These are phyloP conservation scores for Mesitornis unicolor DNA, from an alignment of 2,113 vertebrate genomes.

Conservation along the genomic window DNA sequence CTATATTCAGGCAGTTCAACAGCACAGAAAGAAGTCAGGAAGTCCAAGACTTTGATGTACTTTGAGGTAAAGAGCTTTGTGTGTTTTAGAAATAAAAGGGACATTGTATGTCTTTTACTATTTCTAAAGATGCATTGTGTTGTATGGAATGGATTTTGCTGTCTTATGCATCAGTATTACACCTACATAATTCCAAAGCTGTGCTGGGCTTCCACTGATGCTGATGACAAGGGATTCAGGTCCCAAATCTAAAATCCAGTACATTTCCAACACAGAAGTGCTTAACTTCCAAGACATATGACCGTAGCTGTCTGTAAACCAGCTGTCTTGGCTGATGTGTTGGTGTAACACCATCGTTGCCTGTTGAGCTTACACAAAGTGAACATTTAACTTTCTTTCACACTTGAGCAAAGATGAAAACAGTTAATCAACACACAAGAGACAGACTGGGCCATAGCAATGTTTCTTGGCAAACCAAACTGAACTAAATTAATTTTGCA, in stretches of 20 bases:
- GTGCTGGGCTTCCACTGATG: neutral
- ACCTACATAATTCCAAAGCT: conserved; percentile 4
- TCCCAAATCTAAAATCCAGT: neutral
- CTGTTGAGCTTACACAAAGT: neutral
- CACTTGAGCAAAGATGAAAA: neutral
- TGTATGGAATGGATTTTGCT: neutral
- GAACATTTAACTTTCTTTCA: neutral
- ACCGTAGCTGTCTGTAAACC: neutral
- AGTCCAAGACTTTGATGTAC: neutral
- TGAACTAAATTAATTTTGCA: neutral
- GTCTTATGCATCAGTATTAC: neutral
- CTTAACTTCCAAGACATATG: neutral
- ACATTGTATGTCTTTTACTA: neutral
- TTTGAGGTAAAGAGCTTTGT: neutral
- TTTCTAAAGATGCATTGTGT: neutral
- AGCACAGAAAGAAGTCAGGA: neutral
- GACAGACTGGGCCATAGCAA: neutral
- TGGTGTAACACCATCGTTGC: neutral
- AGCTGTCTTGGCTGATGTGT: neutral
- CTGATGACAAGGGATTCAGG: neutral
- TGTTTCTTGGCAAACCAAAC: neutral
- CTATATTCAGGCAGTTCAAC: neutral
- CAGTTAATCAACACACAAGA: neutral
- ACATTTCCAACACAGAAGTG: neutral
- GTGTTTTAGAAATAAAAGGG: neutral